Evolutionary conservation across 2,797 vertebrate species (phyloP).

Genomic region (Neomorphus geoffroyi): DNA sequence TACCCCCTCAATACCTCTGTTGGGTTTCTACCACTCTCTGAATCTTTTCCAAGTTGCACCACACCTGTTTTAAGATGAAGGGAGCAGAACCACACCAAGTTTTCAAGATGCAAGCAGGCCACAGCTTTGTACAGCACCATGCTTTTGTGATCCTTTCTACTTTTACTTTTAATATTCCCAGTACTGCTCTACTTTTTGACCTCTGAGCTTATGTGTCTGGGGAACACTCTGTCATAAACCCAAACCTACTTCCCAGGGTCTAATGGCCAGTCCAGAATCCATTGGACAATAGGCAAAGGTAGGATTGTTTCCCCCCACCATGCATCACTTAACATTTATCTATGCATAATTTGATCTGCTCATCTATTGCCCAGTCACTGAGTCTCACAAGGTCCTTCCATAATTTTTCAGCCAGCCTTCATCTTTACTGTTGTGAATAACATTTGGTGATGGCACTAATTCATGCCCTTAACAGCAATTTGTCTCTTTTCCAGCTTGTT

Average conservation of each 20-base stretch:
- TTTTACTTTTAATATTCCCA: neutral
- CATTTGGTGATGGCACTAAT: slow-evolving; percentile 11
- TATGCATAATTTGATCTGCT: neutral
- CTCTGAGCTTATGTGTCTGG: neutral
- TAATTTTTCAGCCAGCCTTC: slow-evolving; percentile 4
- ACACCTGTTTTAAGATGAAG: neutral
- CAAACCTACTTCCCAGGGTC: neutral
- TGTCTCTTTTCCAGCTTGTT: neutral
- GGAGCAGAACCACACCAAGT: neutral
- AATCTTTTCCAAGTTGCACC: neutral
- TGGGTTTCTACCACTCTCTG: neutral
- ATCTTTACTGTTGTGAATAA: slow-evolving; percentile 21
- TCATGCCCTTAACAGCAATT: neutral
- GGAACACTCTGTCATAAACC: neutral
- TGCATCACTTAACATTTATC: slow-evolving; percentile 18
- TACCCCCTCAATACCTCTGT: neutral
- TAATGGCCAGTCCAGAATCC: neutral
- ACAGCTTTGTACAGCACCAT: neutral
- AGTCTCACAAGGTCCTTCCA: neutral
- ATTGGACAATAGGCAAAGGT: neutral
- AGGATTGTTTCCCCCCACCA: neutral
- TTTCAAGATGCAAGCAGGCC: neutral
- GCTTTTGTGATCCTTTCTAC: neutral
- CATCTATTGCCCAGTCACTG: neutral
- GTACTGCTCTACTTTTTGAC: neutral